Percentiles rank a stretch among this genome's conserved stretches.
These are phyloP conservation scores for Polyploca ridens DNA, from an alignment of 2,888 invertebrate genomes.

Conservation along the genomic window DNA sequence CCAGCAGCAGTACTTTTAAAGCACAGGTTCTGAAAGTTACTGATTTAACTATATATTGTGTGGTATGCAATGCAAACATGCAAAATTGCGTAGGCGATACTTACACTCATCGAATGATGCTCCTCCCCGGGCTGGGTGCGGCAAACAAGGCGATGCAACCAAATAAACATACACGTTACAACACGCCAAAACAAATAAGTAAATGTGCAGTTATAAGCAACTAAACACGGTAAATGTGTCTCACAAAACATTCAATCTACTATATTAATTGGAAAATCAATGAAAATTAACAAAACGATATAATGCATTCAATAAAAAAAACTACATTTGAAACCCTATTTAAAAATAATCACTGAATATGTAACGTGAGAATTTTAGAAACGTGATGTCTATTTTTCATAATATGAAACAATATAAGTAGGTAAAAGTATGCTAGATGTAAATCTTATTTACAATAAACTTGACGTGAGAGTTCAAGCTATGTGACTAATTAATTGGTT, in stretches of 20 bases:
- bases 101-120: conserved; percentile 90
- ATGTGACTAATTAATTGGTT: background rate
- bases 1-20: no score
- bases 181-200: conserved; percentile 53
- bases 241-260: conserved; percentile 11
- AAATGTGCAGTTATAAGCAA: conserved; percentile 40
- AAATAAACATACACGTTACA: conserved; percentile 77
- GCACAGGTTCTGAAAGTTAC: background rate
- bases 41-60: conserved; percentile 13
- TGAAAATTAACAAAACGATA: background rate
- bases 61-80: conserved; percentile 18
- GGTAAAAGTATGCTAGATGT: background rate
- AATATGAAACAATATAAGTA: background rate
- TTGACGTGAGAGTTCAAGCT: background rate
- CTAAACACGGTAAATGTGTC: conserved; percentile 22
- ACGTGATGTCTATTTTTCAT: no score
- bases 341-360: no score
- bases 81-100: conserved; percentile 58
- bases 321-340: background rate
- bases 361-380: no score
- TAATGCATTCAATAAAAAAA: background rate
- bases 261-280: background rate
- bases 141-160: conserved; percentile 81
- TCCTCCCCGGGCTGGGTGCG: conserved; percentile 86
- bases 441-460: background rate